Conservation (phyloP, 2,113 vertebrate species). For the Sturnus vulgaris region DNA sequence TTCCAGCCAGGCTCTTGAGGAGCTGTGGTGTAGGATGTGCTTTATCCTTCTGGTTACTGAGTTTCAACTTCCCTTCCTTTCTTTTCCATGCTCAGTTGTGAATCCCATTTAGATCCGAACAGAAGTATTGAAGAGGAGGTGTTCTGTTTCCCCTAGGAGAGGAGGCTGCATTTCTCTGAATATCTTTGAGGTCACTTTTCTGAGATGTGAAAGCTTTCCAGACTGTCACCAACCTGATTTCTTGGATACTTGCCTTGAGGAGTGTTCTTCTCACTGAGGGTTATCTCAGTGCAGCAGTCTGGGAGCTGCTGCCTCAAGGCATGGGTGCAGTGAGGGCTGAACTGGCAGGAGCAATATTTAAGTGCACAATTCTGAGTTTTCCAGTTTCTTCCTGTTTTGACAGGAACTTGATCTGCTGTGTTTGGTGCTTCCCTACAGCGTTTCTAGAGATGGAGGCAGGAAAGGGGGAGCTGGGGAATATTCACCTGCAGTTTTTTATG, state of each 20-base stretch:
- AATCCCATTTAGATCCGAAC: not conserved
- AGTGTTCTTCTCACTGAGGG: accelerated
- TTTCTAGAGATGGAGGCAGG: not conserved
- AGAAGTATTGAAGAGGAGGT: not conserved
- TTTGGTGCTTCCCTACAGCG: not conserved
- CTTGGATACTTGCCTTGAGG: not conserved
- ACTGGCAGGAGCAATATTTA: not conserved
- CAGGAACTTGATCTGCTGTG: not conserved
- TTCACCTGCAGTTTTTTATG: not conserved
- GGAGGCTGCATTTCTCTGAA: not conserved
- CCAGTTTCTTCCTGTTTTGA: accelerated
- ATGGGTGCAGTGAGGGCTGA: not conserved
- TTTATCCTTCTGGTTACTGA: not conserved
- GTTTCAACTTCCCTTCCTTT: not conserved
- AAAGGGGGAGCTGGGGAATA: not conserved
- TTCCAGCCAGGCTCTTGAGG: not conserved
- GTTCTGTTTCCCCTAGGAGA: not conserved
- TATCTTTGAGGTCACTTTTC: not conserved
- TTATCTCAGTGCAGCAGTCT: not conserved
- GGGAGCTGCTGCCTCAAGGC: not conserved
- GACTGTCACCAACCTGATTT: not conserved
- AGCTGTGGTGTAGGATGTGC: not conserved
- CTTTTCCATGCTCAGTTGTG: not conserved
- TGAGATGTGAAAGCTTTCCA: not conserved
- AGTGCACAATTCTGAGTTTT: not conserved